Evolutionary conservation across 2,888 invertebrate genomes (phyloP).

Genomic region (Sarcophaga variegata): DNA sequence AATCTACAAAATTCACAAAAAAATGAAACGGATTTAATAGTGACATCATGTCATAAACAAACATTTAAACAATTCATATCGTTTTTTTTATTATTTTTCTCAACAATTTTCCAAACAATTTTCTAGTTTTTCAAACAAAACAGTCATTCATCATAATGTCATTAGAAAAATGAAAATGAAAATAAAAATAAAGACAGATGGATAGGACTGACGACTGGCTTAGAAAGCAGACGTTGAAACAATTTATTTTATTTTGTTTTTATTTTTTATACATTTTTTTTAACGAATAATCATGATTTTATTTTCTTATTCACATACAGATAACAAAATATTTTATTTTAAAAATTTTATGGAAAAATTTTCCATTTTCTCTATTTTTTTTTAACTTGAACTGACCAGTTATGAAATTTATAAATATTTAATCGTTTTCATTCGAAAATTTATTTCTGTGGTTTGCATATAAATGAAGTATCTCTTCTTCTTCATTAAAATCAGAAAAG

Average conservation of each 20-base stretch:
- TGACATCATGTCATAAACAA: constrained; percentile 43
- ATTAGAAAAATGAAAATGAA: constrained; percentile 13
- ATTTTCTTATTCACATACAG: no score
- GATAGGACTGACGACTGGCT: not conserved
- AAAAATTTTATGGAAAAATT: no score
- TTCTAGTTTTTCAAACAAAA: not conserved
- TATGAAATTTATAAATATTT: constrained; percentile 4
- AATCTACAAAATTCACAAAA: no score
- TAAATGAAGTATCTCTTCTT: no score
- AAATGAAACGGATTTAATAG: constrained; percentile 30
- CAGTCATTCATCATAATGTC: constrained; percentile 46
- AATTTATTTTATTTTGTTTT: not conserved
- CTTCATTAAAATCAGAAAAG: no score
- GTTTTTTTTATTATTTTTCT: not conserved
- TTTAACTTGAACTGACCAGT: no score
- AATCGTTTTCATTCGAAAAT: not conserved
- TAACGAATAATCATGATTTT: no score
- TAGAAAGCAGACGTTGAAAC: constrained; percentile 6
- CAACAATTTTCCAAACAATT: not conserved
- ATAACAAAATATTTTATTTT: no score
- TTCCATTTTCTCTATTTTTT: no score
- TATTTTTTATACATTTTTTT: not conserved
- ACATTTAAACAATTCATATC: constrained; percentile 2
- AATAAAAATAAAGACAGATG: constrained; percentile 2
- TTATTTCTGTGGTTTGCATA: no score